phyloP scores from a whole-genome alignment of 2,113 vertebrate genomes.

The Alethe castanea region DNA sequence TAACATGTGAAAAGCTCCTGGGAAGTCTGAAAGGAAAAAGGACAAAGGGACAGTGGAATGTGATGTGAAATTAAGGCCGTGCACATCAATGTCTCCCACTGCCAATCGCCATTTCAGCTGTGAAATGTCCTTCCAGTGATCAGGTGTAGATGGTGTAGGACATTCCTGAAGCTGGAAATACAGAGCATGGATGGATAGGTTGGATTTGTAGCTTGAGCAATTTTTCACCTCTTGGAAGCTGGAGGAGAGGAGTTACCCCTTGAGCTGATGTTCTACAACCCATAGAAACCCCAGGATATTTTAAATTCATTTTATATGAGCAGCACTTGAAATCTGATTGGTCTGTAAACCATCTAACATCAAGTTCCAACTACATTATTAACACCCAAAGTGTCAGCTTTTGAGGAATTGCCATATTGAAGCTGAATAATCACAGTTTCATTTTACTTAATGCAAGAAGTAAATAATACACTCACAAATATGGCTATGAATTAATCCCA shows the following conservation, averaged over 20 bases:
- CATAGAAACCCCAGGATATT: background rate
- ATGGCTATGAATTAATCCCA: background rate
- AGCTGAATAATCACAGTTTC: background rate
- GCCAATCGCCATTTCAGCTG: background rate
- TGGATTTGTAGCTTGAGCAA: background rate
- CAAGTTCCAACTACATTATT: background rate
- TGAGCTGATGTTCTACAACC: background rate
- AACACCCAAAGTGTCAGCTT: background rate
- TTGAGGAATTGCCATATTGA: background rate
- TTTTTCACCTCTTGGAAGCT: background rate
- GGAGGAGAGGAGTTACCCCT: background rate
- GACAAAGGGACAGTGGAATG: background rate
- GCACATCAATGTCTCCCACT: background rate
- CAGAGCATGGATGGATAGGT: accelerated
- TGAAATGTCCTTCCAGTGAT: background rate
- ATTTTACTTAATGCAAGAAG: background rate
- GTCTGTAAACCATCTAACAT: background rate
- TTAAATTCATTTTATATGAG: background rate
- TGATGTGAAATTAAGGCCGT: background rate
- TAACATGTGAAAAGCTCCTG: background rate
- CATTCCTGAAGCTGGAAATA: background rate
- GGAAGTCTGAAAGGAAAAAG: background rate
- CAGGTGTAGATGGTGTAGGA: background rate
- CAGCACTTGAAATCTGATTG: background rate
- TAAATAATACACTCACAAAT: background rate